Evolutionary conservation across 2,113 vertebrate genomes (phyloP).

Genomic region (Mobula hypostoma): DNA sequence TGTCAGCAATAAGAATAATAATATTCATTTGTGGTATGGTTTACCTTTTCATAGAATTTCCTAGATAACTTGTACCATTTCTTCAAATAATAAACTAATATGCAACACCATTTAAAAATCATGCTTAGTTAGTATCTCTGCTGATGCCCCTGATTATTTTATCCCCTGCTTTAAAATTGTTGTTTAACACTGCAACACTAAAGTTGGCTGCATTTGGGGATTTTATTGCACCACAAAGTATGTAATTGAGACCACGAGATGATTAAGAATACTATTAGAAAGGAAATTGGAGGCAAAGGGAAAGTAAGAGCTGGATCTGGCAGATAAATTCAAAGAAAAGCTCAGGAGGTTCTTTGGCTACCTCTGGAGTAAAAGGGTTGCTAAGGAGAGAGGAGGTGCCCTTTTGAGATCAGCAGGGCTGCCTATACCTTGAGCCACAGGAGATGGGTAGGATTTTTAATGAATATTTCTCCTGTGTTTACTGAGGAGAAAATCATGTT

Average conservation of each 20-base stretch:
- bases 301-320: no score
- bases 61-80: not conserved
- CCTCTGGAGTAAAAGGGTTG: no score
- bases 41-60: not conserved
- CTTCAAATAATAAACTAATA: not conserved
- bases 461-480: no score
- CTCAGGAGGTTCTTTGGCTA: no score
- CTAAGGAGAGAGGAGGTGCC: no score
- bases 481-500: no score
- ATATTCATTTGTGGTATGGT: not conserved
- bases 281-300: no score
- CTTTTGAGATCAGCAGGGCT: no score
- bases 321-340: no score
- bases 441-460: no score
- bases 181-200: not conserved
- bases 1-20: not conserved
- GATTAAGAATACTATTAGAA: no score
- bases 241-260: not conserved
- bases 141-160: not conserved
- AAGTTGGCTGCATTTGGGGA: not conserved
- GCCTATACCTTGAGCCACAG: no score
- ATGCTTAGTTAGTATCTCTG: not conserved
- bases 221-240: not conserved
- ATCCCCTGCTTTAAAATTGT: not conserved
- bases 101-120: not conserved